These are phyloP conservation scores for Casuarius casuarius DNA, from an alignment of 2,113 vertebrate species.

Conservation along the genomic window DNA sequence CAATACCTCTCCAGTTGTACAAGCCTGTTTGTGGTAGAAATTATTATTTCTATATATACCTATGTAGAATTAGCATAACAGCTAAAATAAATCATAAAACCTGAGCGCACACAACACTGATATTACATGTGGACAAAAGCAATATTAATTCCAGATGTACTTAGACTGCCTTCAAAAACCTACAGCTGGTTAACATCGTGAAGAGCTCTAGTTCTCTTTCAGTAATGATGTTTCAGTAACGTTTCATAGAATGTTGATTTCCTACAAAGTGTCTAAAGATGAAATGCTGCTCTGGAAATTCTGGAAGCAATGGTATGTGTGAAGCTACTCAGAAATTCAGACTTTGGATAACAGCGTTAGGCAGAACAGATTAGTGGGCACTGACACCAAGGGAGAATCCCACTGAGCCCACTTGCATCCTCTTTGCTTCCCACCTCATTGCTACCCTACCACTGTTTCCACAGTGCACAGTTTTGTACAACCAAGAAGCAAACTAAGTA, in stretches of 20 bases:
- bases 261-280: background rate
- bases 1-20: background rate
- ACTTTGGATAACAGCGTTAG: background rate
- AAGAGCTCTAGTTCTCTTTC: background rate
- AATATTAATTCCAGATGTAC: background rate
- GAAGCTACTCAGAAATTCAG: background rate
- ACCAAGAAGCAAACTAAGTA: background rate
- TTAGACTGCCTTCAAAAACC: background rate
- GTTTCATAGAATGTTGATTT: background rate
- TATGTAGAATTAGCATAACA: background rate
- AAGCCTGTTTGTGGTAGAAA: background rate
- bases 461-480: rapidly evolving
- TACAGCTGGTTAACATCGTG: background rate
- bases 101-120: background rate
- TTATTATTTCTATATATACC: background rate
- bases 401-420: rapidly evolving
- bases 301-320: background rate
- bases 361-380: background rate
- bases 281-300: background rate
- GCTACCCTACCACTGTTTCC: background rate
- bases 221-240: background rate
- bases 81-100: background rate
- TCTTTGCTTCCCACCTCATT: background rate
- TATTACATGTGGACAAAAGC: background rate
- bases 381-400: background rate